Conservation (phyloP, 2,113 vertebrate species). For the Zapornia atra region DNA sequence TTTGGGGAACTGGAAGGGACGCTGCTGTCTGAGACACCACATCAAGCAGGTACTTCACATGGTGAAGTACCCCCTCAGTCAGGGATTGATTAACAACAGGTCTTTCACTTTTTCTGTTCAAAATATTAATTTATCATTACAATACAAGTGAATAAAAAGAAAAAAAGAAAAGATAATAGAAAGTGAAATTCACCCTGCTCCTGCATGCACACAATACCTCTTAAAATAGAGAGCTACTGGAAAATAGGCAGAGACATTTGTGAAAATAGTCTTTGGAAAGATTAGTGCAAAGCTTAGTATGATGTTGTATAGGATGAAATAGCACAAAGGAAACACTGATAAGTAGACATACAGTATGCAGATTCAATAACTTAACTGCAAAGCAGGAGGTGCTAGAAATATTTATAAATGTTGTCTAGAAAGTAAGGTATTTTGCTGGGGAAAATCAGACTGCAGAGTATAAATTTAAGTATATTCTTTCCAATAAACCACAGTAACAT, state of each 20-base stretch:
- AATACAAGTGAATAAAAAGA: fast-evolving
- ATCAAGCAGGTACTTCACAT: not conserved
- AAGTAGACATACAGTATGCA: not conserved
- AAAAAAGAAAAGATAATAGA: not conserved
- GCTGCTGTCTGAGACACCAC: not conserved
- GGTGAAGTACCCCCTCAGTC: fast-evolving
- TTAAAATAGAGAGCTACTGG: not conserved
- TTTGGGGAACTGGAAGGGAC: not conserved
- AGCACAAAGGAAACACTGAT: not conserved
- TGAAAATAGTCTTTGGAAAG: not conserved
- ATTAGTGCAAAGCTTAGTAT: not conserved
- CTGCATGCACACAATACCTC: not conserved
- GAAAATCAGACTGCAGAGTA: not conserved
- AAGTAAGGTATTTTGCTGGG: not conserved
- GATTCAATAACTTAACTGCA: not conserved
- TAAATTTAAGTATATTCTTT: not conserved
- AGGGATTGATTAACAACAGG: not conserved
- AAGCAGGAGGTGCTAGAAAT: not conserved
- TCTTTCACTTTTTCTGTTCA: not conserved
- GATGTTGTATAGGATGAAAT: not conserved
- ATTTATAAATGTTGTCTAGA: not conserved
- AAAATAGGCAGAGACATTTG: not conserved
- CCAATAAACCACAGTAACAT: not conserved
- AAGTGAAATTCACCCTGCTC: not conserved
- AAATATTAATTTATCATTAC: not conserved